Conservation (phyloP, 2,113 vertebrate species). For the Gadus macrocephalus region DNA sequence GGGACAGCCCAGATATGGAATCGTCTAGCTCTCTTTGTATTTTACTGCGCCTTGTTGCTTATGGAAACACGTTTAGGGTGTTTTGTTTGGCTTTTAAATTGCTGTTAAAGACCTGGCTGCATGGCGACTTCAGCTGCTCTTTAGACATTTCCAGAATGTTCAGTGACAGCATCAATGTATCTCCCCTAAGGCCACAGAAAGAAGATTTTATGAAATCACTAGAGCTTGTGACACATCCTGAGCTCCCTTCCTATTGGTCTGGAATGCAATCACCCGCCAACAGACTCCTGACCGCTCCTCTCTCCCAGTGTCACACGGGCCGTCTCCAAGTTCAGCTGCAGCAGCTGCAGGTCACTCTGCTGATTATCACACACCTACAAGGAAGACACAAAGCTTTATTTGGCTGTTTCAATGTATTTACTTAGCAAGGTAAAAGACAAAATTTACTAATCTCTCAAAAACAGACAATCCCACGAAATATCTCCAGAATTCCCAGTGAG, state of each 20-base stretch:
- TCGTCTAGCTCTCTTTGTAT: background rate
- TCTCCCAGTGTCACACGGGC: slow-evolving; percentile 66
- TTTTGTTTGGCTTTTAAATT: no score
- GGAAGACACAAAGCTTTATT: slow-evolving; percentile 15
- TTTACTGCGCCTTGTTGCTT: no score
- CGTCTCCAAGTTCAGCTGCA: slow-evolving; percentile 77
- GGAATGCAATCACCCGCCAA: slow-evolving; percentile 65
- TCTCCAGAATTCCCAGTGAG: background rate
- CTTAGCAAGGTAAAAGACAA: background rate
- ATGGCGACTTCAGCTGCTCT: slow-evolving; percentile 1
- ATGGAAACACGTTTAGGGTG: no score
- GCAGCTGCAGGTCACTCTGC: slow-evolving; percentile 79
- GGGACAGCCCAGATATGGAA: background rate
- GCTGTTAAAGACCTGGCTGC: no score
- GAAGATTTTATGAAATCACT: background rate
- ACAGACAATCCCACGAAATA: background rate
- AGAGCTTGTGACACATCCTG: no score
- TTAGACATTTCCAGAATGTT: slow-evolving; percentile 3
- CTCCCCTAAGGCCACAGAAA: slow-evolving; percentile 24
- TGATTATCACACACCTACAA: slow-evolving; percentile 83
- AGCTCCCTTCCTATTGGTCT: no score
- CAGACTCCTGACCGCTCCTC: slow-evolving; percentile 34
- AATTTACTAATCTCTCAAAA: background rate
- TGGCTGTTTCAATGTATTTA: background rate
- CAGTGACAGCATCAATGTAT: slow-evolving; percentile 2